phyloP scores from a whole-genome alignment of 2,113 vertebrate species.

The Cygnus buccinator region DNA sequence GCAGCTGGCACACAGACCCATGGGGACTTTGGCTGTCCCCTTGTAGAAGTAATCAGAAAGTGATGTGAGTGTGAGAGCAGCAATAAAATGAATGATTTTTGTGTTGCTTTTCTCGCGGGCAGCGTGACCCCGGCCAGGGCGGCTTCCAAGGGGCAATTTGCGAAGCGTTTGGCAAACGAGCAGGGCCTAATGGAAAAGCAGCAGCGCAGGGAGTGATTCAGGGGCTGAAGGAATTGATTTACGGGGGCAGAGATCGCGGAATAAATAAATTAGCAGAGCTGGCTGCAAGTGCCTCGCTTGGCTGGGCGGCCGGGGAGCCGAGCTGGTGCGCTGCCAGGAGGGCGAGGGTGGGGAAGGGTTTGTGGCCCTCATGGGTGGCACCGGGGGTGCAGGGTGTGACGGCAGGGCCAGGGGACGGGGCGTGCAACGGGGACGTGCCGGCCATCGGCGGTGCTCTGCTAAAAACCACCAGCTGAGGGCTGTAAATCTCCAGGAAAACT shows the following conservation, averaged over 20 bases:
- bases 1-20: neutral
- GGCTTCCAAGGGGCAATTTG: neutral
- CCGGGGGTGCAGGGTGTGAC: neutral
- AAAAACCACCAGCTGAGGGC: conserved; percentile 32
- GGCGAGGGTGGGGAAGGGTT: neutral
- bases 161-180: neutral
- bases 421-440: rapidly evolving
- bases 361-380: neutral
- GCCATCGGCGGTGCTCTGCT: neutral
- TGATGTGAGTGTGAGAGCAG: neutral
- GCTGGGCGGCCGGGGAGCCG: neutral
- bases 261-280: neutral
- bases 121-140: rapidly evolving
- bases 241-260: neutral
- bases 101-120: neutral
- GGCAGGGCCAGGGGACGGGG: neutral
- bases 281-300: neutral
- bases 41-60: neutral
- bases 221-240: neutral
- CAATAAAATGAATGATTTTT: rapidly evolving
- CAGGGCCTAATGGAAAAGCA: neutral
- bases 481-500: neutral
- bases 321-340: neutral
- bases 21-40: rapidly evolving
- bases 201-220: neutral